phyloP scores from a whole-genome alignment of 2,797 vertebrate genomes.

The Premnoplex brunnescens region DNA sequence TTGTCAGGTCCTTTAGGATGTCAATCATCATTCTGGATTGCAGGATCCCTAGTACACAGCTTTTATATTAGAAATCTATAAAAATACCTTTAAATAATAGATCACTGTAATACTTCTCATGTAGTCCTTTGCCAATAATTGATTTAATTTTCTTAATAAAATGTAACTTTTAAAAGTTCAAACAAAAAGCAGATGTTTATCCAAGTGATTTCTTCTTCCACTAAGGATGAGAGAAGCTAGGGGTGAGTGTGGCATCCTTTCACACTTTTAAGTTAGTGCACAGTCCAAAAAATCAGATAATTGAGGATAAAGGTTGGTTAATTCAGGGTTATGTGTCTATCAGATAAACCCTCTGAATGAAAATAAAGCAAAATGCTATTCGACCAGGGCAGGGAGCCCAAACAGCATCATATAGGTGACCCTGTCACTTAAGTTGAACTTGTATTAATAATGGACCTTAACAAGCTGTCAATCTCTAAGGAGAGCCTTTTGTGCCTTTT shows the following conservation, averaged over 20 bases:
- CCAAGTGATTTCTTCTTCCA: neutral
- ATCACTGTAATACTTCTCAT: neutral
- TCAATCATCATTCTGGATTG: neutral
- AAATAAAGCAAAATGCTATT: slow-evolving; percentile 2
- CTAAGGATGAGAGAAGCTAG: neutral
- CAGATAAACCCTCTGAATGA: neutral
- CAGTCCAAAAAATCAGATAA: neutral
- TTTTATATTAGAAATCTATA: neutral
- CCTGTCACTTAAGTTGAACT: slow-evolving; percentile 59
- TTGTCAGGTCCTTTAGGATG: neutral
- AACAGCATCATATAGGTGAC: slow-evolving; percentile 44
- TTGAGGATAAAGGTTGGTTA: neutral
- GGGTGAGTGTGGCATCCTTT: neutral
- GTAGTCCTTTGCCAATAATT: neutral
- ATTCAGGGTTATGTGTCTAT: neutral
- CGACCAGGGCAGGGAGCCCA: neutral
- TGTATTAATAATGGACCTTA: slow-evolving; percentile 58
- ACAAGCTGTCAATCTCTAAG: slow-evolving; percentile 65
- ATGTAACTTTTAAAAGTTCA: neutral
- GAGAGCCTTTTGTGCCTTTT: slow-evolving; percentile 66
- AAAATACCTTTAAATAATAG: neutral
- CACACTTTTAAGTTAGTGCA: neutral
- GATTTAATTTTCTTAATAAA: neutral
- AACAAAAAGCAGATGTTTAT: neutral
- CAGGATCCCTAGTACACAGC: neutral